These are phyloP conservation scores for Acromyrmex echinatior DNA, from an alignment of 1,140 invertebrate genomes.

Conservation along the genomic window DNA sequence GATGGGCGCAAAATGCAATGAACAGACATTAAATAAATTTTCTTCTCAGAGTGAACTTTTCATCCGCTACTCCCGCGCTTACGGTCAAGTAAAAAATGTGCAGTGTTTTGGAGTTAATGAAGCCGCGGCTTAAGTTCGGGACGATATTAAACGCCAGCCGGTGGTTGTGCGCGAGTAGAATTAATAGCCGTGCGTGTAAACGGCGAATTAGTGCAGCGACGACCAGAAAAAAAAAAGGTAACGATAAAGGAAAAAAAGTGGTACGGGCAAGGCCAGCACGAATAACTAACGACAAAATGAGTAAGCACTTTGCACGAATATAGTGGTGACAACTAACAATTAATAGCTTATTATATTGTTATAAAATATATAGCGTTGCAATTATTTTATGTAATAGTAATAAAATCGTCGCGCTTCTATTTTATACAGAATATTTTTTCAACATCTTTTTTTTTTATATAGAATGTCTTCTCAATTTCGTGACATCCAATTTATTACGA, in stretches of 20 bases:
- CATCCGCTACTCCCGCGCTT: conserved; percentile 18
- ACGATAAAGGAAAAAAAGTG: conserved; percentile 30
- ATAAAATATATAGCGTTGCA: background rate
- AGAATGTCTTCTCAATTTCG: background rate
- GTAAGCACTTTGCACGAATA: conserved; percentile 13
- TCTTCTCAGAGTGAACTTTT: conserved; percentile 22
- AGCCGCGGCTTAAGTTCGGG: conserved; percentile 59
- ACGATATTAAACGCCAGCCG: conserved; percentile 57
- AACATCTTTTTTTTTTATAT: background rate
- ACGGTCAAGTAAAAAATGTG: conserved; percentile 28
- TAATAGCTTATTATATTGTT: background rate
- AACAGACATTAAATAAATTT: conserved; percentile 32
- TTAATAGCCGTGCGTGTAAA: conserved; percentile 62
- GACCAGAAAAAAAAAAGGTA: conserved; percentile 1
- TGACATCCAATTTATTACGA: background rate
- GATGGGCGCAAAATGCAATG: background rate
- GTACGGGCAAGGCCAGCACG: background rate
- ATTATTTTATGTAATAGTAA: background rate
- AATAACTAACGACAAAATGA: conserved; percentile 41
- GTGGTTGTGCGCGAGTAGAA: conserved; percentile 50
- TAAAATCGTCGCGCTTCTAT: background rate
- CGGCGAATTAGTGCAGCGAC: conserved; percentile 49
- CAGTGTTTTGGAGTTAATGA: conserved; percentile 59
- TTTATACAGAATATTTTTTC: background rate
- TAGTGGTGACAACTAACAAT: conserved; percentile 22